phyloP scores from a whole-genome alignment of 92 coral and sea anemone species.

The Hydrozoanthus gracilis region DNA sequence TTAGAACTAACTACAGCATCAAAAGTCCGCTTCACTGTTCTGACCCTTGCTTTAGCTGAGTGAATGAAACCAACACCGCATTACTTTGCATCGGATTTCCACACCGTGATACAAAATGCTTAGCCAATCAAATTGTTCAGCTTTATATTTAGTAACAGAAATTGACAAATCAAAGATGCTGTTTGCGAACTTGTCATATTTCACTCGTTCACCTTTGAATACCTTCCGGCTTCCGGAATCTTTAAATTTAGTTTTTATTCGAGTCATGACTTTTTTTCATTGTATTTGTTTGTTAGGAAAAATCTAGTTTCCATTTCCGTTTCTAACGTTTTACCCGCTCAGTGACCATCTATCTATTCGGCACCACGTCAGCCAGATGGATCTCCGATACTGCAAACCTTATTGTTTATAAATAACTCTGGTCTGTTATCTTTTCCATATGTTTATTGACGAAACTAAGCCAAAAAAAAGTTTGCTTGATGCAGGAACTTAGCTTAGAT shows the following conservation, averaged over 20 bases:
- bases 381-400: background rate
- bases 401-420: background rate
- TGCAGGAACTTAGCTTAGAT: too few species aligned
- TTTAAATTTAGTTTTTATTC: slow-evolving; percentile 5
- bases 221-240: slow-evolving; percentile 43
- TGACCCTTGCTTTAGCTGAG: slow-evolving; percentile 16
- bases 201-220: slow-evolving; percentile 13
- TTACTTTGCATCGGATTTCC: slow-evolving; percentile 31
- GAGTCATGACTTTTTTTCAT: background rate
- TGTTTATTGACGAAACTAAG: background rate
- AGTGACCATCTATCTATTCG: too few species aligned
- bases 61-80: background rate
- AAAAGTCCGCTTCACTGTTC: background rate
- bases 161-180: slow-evolving; percentile 32
- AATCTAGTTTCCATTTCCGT: background rate
- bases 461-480: too few species aligned
- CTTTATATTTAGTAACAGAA: slow-evolving; percentile 20
- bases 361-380: background rate
- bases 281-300: background rate
- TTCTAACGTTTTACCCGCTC: background rate
- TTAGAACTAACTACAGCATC: background rate
- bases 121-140: slow-evolving; percentile 9
- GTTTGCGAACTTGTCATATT: slow-evolving; percentile 13
- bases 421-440: slow-evolving; percentile 25
- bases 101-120: background rate